A percentile compares a stretch with the other conserved stretches of the same genome.
Conservation (phyloP, 2,888 invertebrate genomes). For the Xanthia togata region DNA sequence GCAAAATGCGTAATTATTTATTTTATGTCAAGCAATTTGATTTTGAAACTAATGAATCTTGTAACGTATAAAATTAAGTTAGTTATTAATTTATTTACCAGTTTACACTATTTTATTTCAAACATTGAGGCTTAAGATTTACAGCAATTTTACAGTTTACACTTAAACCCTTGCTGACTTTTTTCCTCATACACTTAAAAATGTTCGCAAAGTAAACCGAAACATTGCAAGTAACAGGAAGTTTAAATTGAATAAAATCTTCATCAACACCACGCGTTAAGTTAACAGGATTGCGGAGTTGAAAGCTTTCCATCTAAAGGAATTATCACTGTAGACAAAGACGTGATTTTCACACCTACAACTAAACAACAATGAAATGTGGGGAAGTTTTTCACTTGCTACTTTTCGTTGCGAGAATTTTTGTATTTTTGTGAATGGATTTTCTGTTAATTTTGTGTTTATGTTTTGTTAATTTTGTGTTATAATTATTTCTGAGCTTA, state of each 20-base stretch:
- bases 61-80: background rate
- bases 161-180: background rate
- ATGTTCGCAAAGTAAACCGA: slow-evolving; percentile 16
- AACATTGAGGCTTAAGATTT: background rate
- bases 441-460: background rate
- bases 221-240: slow-evolving; percentile 33
- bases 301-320: slow-evolving; percentile 31
- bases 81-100: background rate
- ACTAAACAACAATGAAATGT: background rate
- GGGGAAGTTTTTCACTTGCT: background rate
- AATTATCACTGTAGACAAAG: slow-evolving; percentile 38
- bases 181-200: background rate
- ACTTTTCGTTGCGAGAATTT: background rate
- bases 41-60: background rate
- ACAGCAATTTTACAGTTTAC: background rate
- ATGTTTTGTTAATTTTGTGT: background rate
- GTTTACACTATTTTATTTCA: no score
- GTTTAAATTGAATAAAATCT: slow-evolving; percentile 52
- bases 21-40: background rate
- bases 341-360: slow-evolving; percentile 22
- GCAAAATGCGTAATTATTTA: no score
- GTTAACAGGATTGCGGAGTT: slow-evolving; percentile 44
- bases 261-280: slow-evolving; percentile 41
- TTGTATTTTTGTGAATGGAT: background rate
- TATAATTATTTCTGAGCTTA: background rate